Evolutionary conservation across 1,140 invertebrate species (phyloP), one percentile per base, ranked within the genome.

Genomic region (Anastrepha obliqua): DNA sequence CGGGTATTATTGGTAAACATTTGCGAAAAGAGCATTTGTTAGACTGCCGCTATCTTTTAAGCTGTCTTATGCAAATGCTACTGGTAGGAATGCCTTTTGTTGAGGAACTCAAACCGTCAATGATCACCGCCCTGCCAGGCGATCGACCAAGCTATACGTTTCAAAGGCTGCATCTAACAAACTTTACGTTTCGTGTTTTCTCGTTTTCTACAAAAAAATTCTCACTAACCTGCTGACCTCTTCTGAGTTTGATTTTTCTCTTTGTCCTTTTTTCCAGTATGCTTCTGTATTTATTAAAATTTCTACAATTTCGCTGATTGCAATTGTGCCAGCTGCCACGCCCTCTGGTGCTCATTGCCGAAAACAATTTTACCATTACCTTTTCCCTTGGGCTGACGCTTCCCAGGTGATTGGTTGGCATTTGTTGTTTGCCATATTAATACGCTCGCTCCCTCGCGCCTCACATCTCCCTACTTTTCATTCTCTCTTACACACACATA

Each of bases 241-340:
- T 9, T 5, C 9, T 55, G 51, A 55, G 5, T 55, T 55, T 0
- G 51, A 55, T 55, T 55, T 9, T 55, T 7, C 51, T 55, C 51
- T 9, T 55, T 9, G 9, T 9, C 51, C 51, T 17, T 44, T 47
- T 44, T 44, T 74, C 11, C 67, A 39, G 65, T 9, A 42, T 42
- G 39, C 5, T 13, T 7, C 4, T 74, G 3, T 74, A 42, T 74
- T 74, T 74, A 74, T 74, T 74, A 39, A 74, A 74, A 74, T 6
- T 74, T 74, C 29, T 74, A 44, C 67, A 74, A 74, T 74, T 74
- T 74, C 42, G 67, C 17, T 74, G 67, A 74, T 74, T 74, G 15
- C 67, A 74, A 74, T 74, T 74, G 67, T 74, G 42, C 42, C 39
- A 29, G 67, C 67, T 74, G 67, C 39, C 67, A 74, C 67, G 67